Percentiles rank a stretch among this genome's conserved stretches.
phyloP scores from a whole-genome alignment of 2,113 vertebrate genomes.

The Ascaphus truei region DNA sequence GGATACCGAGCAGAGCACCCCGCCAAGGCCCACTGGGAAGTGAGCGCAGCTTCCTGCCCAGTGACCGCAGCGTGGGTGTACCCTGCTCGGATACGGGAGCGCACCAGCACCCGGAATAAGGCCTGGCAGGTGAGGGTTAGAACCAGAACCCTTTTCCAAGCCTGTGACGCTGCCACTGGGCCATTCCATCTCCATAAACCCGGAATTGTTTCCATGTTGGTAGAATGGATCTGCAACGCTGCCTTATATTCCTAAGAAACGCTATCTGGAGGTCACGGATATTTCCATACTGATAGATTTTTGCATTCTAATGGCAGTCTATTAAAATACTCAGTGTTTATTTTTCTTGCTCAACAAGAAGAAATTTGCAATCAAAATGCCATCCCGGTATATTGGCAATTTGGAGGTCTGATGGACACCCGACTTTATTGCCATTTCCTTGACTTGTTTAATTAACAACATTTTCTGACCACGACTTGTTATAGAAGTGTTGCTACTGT shows the following conservation, averaged over 20 bases:
- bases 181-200: not conserved
- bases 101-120: too few relatives aligned
- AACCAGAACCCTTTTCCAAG: not conserved
- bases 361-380: constrained; percentile 21
- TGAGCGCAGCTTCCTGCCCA: too few relatives aligned
- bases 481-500: constrained; percentile 54
- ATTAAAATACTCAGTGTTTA: constrained; percentile 1
- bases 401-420: constrained; percentile 39
- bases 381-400: not conserved
- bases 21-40: too few relatives aligned
- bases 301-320: not conserved
- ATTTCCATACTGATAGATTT: constrained; percentile 17
- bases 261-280: not conserved
- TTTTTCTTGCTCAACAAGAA: not conserved
- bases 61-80: too few relatives aligned
- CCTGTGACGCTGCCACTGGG: not conserved
- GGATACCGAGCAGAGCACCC: too few relatives aligned
- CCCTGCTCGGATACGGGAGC: too few relatives aligned
- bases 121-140: too few relatives aligned
- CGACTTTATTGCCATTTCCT: constrained; percentile 49
- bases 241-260: not conserved
- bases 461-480: constrained; percentile 58
- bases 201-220: too few relatives aligned
- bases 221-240: too few relatives aligned
- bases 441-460: constrained; percentile 63